Evolutionary conservation across 2,888 invertebrate species (phyloP), one percentile per base, ranked within the genome.

Genomic region (Microctonus brassicae): DNA sequence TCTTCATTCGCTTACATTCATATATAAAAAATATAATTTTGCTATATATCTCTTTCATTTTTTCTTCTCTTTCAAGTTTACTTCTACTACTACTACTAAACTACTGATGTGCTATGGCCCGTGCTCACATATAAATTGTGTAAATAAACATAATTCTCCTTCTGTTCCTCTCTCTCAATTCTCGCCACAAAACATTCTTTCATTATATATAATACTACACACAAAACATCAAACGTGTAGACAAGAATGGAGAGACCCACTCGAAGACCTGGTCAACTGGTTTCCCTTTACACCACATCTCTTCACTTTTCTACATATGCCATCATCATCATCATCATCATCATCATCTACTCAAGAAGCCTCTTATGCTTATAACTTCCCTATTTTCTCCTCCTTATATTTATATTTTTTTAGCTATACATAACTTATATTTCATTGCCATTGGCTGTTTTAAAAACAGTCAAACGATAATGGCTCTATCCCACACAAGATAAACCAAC

Each of bases 331-430:
- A 34, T n/a, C 17, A 47, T 53, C 53, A 24, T 5, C 29, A 58
- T 39, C 55, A 69, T 69, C 17, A n/a, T 63, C 47, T 63, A 17
- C n/a, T 58, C 58, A 63, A 17, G 63, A 63, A 63, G 42, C 63
- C 26, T 42, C 47, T 47, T 29, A 42, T 63, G 5, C 22, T 24
- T 4, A 22, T 4, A 22, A 60, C 29, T 55, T 29, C 13, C 26
- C 5, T 55, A n/a, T n/a, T 55, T 10, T 55, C n/a, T 24, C 29
- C 26, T 26, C 10, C 26, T n/a, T 13, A 3, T n/a, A n/a, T n/a
- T n/a, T n/a, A 11, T 29, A 11, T 55, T 55, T n/a, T 13, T 13
- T 6, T 26, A 9, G 22, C 33, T 20, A n/a, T n/a, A 33, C n/a
- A 11, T 60, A n/a, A n/a, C 13, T 60, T 26, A 34, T 10, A 20